Conservation (phyloP, 2,113 vertebrate genomes). For the Dermatemys mawii region DNA sequence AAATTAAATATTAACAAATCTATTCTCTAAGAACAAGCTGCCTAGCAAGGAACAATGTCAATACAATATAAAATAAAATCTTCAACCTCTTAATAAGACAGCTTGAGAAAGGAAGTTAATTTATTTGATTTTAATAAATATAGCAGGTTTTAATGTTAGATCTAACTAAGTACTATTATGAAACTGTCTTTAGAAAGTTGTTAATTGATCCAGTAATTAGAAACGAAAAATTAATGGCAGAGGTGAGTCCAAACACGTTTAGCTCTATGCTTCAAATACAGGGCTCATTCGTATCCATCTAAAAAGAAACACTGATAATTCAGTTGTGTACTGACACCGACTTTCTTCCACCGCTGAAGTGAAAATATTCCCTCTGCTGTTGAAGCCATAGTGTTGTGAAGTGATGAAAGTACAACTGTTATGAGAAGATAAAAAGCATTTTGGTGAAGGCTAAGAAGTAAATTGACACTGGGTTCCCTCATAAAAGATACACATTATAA, state of each 20-base stretch:
- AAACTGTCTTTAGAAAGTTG: background rate
- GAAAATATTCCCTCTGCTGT: background rate
- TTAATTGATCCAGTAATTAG: background rate
- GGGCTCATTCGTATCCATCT: background rate
- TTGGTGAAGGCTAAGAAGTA: background rate
- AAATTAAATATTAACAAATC: background rate
- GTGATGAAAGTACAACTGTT: background rate
- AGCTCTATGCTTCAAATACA: background rate
- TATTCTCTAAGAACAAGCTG: constrained; percentile 4
- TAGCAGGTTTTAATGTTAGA: background rate
- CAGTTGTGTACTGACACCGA: background rate
- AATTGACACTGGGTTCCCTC: background rate
- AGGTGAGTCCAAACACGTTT: background rate
- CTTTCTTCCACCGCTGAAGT: background rate
- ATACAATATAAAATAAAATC: background rate
- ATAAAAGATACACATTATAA: background rate
- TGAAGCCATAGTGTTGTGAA: background rate
- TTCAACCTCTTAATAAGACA: too few relatives aligned
- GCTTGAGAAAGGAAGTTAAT: too few relatives aligned
- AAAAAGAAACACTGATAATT: background rate
- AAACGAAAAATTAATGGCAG: background rate
- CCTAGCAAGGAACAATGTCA: background rate
- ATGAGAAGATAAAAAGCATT: background rate
- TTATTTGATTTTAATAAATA: background rate
- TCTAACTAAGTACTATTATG: background rate